Evolutionary conservation across 2,888 invertebrate genomes (phyloP).

Genomic region (Thereva nobilitata): DNA sequence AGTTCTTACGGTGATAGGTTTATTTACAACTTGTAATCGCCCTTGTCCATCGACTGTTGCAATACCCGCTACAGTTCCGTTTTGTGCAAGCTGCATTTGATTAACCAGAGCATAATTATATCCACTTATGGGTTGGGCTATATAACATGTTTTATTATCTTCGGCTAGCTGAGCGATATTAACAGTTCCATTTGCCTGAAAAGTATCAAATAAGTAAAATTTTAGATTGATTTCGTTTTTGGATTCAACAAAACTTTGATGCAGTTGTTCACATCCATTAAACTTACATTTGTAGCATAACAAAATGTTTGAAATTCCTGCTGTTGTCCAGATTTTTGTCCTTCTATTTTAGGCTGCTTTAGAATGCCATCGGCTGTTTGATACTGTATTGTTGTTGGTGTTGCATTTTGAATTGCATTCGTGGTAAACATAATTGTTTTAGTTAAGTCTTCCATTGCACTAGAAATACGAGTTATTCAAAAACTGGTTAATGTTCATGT

Average conservation of each 20-base stretch:
- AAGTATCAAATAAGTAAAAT: neutral
- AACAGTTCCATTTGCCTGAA: conserved; percentile 62
- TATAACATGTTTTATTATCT: conserved; percentile 73
- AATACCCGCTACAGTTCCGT: conserved; percentile 59
- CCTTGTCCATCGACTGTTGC: conserved; percentile 58
- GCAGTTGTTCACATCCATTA: conserved; percentile 8
- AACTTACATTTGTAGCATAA: conserved; percentile 60
- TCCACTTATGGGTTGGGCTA: conserved; percentile 73
- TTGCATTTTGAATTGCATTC: conserved; percentile 65
- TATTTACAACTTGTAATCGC: conserved; percentile 58
- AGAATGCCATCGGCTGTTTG: conserved; percentile 68
- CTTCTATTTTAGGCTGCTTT: conserved; percentile 67
- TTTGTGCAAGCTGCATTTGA: conserved; percentile 80
- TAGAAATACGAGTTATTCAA: neutral
- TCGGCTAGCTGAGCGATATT: conserved; percentile 71
- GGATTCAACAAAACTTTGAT: conserved; percentile 27
- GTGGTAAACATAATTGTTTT: conserved; percentile 65
- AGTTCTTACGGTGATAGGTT: conserved; percentile 51
- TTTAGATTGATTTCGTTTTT: conserved; percentile 51
- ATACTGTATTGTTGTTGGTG: conserved; percentile 68
- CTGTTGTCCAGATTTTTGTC: conserved; percentile 59
- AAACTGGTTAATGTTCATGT: too few species aligned
- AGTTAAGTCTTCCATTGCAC: conserved; percentile 42
- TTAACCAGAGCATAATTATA: conserved; percentile 81
- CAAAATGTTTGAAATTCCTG: conserved; percentile 74